These are phyloP conservation scores for Colletes collaris DNA, from an alignment of 2,888 invertebrate species.

Conservation along the genomic window DNA sequence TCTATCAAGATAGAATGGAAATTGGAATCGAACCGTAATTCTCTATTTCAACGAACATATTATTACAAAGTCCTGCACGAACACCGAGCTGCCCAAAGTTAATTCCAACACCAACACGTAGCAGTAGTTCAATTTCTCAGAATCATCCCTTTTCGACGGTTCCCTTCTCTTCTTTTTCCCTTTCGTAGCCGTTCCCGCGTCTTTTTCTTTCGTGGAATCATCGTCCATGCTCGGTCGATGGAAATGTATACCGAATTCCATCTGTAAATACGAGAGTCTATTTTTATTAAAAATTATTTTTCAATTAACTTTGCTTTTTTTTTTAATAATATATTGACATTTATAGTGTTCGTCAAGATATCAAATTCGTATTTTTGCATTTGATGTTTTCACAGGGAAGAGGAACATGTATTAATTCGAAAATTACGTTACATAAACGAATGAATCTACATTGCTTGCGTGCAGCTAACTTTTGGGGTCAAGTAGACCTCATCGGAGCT, in stretches of 20 bases:
- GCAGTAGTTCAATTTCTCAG: slow-evolving; percentile 19
- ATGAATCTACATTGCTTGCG: too few relatives aligned
- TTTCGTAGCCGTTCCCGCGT: neutral
- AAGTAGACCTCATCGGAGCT: too few relatives aligned
- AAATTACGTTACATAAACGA: too few relatives aligned
- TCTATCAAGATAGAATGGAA: neutral
- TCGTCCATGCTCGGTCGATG: neutral
- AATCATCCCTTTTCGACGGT: neutral
- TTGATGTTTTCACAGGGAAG: too few relatives aligned
- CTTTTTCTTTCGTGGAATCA: neutral
- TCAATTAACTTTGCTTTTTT: too few relatives aligned
- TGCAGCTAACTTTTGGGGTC: too few relatives aligned
- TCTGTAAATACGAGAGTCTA: neutral
- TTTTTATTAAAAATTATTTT: too few relatives aligned
- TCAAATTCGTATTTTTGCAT: too few relatives aligned
- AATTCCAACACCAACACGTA: slow-evolving; percentile 37
- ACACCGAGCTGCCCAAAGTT: slow-evolving; percentile 13
- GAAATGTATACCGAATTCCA: slow-evolving; percentile 41
- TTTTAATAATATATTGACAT: too few relatives aligned
- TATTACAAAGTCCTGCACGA: slow-evolving; percentile 29
- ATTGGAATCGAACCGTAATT: too few relatives aligned
- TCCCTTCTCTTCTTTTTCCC: neutral
- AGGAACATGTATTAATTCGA: too few relatives aligned
- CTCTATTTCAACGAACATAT: slow-evolving; percentile 34
- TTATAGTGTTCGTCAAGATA: too few relatives aligned